phyloP scores from a whole-genome alignment of 2,113 vertebrate species.

The Phalacrocorax pelagicus region DNA sequence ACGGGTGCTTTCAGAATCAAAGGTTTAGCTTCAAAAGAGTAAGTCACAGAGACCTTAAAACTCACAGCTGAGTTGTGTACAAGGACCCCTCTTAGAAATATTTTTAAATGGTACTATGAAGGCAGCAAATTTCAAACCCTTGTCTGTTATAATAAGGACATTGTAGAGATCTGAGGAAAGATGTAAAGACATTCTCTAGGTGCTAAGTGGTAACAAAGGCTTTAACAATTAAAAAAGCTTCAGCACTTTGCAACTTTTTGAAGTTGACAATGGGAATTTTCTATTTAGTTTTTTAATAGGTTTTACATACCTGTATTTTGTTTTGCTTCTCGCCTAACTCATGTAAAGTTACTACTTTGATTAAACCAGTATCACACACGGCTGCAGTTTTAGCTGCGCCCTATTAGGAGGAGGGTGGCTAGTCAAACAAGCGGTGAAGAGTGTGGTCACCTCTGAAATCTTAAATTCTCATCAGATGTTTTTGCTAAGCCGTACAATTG shows the following conservation, averaged over 20 bases:
- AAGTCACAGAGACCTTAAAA: too few species aligned
- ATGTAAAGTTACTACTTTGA: not conserved
- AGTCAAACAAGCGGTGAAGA: not conserved
- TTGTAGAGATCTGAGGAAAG: too few species aligned
- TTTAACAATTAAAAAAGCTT: not conserved
- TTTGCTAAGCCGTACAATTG: constrained; percentile 18
- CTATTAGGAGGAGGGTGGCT: not conserved
- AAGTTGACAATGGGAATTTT: not conserved
- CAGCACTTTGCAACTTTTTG: not conserved
- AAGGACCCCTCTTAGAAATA: too few species aligned
- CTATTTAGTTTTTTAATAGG: not conserved
- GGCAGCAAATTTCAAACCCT: too few species aligned
- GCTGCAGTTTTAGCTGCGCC: not conserved
- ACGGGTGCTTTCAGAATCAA: too few species aligned
- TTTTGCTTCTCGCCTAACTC: not conserved
- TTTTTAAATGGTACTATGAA: too few species aligned
- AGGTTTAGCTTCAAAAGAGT: too few species aligned
- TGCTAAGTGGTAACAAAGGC: not conserved
- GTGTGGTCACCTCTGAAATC: not conserved
- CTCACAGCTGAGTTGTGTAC: too few species aligned
- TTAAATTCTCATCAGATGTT: not conserved
- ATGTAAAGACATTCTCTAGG: not conserved
- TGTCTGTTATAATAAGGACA: too few species aligned
- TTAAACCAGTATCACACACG: not conserved
- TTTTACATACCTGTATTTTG: not conserved